Percentiles rank a stretch among this genome's conserved stretches.
Conservation (phyloP, 2,888 invertebrate genomes). For the Campoletis raptor region DNA sequence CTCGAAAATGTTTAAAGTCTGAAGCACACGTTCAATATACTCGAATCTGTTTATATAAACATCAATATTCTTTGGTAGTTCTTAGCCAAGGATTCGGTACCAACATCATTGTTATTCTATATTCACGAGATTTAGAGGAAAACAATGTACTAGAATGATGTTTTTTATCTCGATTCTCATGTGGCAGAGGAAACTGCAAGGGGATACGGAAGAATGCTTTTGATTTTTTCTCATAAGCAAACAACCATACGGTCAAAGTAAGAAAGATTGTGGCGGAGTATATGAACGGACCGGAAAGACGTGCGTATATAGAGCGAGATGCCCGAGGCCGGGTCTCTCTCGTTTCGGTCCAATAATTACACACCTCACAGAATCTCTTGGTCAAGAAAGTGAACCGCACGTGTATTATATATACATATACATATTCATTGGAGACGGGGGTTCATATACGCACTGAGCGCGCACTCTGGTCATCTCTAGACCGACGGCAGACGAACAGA, state of each 20-base stretch:
- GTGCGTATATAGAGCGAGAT: conserved; percentile 50
- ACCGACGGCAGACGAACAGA: conserved; percentile 72
- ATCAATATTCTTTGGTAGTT: neutral
- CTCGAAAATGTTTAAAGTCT: neutral
- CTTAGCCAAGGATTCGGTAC: neutral
- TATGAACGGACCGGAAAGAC: conserved; percentile 26
- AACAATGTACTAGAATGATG: neutral
- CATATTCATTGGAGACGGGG: conserved; percentile 48
- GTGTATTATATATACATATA: conserved; percentile 24
- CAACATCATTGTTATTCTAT: neutral
- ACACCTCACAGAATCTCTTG: conserved; percentile 61
- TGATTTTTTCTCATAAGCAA: conserved; percentile 47
- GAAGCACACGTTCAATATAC: neutral
- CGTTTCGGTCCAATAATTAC: conserved; percentile 68
- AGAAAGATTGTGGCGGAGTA: conserved; percentile 3
- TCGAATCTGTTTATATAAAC: neutral
- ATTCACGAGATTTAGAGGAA: neutral
- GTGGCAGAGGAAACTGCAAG: neutral
- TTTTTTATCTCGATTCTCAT: neutral
- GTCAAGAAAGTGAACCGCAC: conserved; percentile 25
- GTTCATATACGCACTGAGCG: conserved; percentile 55
- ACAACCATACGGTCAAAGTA: conserved; percentile 27
- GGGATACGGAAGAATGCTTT: neutral
- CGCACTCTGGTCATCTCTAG: conserved; percentile 69
- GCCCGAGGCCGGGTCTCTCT: conserved; percentile 63